These are phyloP conservation scores for Psettodes erumei DNA, from an alignment of 2,113 vertebrate species.

Conservation along the genomic window DNA sequence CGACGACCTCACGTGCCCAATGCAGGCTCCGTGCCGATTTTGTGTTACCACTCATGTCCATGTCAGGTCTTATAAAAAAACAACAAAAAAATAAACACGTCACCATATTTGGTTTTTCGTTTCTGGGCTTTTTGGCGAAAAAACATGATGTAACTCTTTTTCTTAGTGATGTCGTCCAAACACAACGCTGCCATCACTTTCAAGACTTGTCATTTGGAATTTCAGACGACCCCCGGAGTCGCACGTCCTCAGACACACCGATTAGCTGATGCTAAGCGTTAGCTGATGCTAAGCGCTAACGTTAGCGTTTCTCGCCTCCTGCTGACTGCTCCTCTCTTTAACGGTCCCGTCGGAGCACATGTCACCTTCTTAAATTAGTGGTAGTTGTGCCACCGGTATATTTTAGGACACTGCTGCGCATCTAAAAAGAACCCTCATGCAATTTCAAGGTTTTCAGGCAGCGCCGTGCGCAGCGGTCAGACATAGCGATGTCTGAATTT, in stretches of 20 bases:
- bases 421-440: background rate
- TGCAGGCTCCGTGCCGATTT: background rate
- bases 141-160: too few relatives aligned
- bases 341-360: background rate
- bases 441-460: background rate
- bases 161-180: background rate
- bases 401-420: background rate
- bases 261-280: too few relatives aligned
- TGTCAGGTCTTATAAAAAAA: background rate
- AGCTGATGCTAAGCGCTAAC: background rate
- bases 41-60: background rate
- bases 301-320: background rate
- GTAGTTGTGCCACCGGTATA: background rate
- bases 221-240: background rate
- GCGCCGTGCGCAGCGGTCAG: background rate
- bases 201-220: background rate
- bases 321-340: background rate
- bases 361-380: conserved; percentile 1
- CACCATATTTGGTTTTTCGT: too few relatives aligned
- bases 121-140: too few relatives aligned
- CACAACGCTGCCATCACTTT: background rate
- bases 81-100: too few relatives aligned
- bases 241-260: too few relatives aligned
- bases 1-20: background rate
- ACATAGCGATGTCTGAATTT: background rate